Percentiles rank a stretch among this genome's conserved stretches.
These are phyloP conservation scores for Pseudopodoces humilis DNA, from an alignment of 2,113 vertebrate genomes.

Conservation along the genomic window DNA sequence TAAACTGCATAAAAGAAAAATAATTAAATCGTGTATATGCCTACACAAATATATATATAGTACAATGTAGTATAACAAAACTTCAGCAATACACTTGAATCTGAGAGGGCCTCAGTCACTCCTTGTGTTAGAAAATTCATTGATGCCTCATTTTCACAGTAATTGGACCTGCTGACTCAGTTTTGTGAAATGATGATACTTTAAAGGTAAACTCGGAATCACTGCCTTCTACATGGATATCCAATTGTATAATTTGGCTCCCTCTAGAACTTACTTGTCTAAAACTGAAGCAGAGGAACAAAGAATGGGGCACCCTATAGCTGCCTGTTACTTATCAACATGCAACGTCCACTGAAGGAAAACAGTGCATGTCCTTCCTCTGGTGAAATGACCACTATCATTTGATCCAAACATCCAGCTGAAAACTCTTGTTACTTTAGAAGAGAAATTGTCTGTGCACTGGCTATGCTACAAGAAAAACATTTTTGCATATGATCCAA, in stretches of 20 bases:
- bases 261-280: background rate
- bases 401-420: background rate
- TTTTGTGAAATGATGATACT: background rate
- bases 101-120: background rate
- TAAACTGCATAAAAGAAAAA: background rate
- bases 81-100: background rate
- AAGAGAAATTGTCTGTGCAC: background rate
- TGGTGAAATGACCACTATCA: background rate
- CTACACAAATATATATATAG: background rate
- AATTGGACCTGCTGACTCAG: background rate
- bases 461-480: background rate
- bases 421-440: background rate
- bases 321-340: background rate
- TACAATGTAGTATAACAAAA: background rate
- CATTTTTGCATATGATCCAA: background rate
- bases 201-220: background rate
- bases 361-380: background rate
- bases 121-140: background rate
- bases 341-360: background rate
- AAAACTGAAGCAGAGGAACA: background rate
- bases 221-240: background rate
- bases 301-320: background rate
- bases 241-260: background rate
- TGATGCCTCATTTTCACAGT: background rate
- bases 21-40: background rate